Evolutionary conservation across 2,113 vertebrate species (phyloP), one percentile per base, ranked within the genome.

Genomic region (Takifugu flavidus): DNA sequence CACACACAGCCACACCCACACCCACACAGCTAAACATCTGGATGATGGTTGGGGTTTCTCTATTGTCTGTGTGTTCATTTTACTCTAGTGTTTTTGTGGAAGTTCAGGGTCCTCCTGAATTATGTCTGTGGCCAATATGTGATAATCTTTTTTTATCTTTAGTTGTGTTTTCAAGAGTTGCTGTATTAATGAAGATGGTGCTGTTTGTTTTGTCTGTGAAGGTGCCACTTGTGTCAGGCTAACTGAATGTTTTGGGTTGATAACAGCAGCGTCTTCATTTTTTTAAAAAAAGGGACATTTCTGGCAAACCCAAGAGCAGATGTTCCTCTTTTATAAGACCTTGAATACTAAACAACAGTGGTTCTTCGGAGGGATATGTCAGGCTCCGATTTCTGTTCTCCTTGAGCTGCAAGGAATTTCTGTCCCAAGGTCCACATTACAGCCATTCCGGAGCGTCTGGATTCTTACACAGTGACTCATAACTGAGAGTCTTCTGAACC

Each of bases 391-490:
- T 62, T 64, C 75, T 62, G 81, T 73, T 80, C 77, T 81, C 78
- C 5, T 11, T 63, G 79, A 80, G 80, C 88, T 80, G 71, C 66
- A 15, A 63, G 72, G 73, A 88, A 72, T 85, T 27, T 44, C 70
- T 71, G 72, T 86, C 82, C 46, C 82, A 80, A 71, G 72, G 78
- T 59, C 65, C 56, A 75, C 71, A 80, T 86, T 82, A 70, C 75
- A 67, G 62, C 74, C 80, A 84, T 84, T 86, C 79, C 75, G 75
- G 61, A 29, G 70, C 78, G 78, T 80, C 75, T 84, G 78, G 65
- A 75, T 80, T 77, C 70, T n/a, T 82, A 69, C 65, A 59, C 72
- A 72, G 13, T 58, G 74, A 72, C 55, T 47, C 45, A 47, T 45
- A 14, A 29, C 29, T 29, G 29, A 29, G 29, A 29, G 28, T 29